Evolutionary conservation across 2,888 invertebrate genomes (phyloP).

Genomic region (Polietes domitor): DNA sequence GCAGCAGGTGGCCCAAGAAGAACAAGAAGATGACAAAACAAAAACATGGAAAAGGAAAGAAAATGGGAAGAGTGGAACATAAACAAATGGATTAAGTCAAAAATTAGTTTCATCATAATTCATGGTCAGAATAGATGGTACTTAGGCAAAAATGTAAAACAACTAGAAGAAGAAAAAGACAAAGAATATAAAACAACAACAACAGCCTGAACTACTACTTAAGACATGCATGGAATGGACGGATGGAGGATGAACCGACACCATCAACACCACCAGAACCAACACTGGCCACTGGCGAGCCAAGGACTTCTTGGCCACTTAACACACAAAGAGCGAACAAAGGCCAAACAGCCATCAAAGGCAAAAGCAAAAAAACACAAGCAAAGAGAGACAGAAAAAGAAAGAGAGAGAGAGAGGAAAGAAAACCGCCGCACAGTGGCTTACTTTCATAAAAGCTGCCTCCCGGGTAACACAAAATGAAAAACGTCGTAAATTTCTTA

Average conservation of each 20-base stretch:
- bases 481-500: no score
- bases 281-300: background rate
- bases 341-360: constrained; percentile 26
- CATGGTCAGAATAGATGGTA: constrained; percentile 61
- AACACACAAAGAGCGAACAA: constrained; percentile 56
- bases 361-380: background rate
- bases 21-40: constrained; percentile 14
- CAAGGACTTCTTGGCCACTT: constrained; percentile 6
- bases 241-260: no score
- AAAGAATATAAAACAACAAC: constrained; percentile 41
- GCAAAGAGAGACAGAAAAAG: no score
- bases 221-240: constrained; percentile 50
- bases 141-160: no score
- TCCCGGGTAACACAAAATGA: no score
- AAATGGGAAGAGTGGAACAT: constrained; percentile 47
- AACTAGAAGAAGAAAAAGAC: background rate
- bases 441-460: no score
- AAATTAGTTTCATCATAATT: constrained; percentile 65
- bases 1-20: constrained; percentile 72
- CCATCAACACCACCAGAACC: no score
- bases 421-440: no score
- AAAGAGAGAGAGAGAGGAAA: constrained; percentile 44
- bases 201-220: constrained; percentile 37
- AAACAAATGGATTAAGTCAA: constrained; percentile 30
- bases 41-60: background rate